Base-by-base conservation (phyloP, 1,140 invertebrate genomes). In the Drosophila orosa region DNA sequence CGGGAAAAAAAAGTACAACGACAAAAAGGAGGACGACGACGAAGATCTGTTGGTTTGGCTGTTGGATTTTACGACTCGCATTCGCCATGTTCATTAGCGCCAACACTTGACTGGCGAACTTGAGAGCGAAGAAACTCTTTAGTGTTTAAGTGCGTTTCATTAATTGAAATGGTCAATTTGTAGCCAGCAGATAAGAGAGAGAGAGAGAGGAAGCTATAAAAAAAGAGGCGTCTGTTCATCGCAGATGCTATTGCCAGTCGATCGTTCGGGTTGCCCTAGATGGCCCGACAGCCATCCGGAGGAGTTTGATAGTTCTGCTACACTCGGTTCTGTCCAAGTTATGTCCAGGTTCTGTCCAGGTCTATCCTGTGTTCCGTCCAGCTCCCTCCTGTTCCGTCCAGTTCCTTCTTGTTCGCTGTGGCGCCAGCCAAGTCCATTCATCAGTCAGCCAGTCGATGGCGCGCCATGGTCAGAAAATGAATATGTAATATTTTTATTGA, bases 141-240 rank as follows among this genome's bases (percentile, higher is more conserved):
- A 69, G 78, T 87, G 80, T 78, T 87, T 86, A 86, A 86, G 80
- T 86, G 83, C 83, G 84, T 86, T 86, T 87, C 83, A 86, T 86
- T 86, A 86, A 86, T 86, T 86, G 83, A 86, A 86, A 86, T 86
- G 83, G 80, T 87, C 83, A 86, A 86, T 86, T 86, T 86, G 83
- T 86, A 80, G 81, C 45, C 74, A 55, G 40, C 71, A 22, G 78
- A 83, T 75, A 83, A 81, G 68, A 66, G 80, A 40, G 63, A 78
- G 63, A 57, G 77, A 39, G 61, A 58, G 68, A 67, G 73, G 58
- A 61, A 75, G 52, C 63, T 54, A 58, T 74, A 37, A 58, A 61
- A 52, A 67, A 55, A 17, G 12, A 50, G 47, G 27, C 3, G 29
- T 42, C 54, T 42, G 56, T 25, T 55, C 37, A 19, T 50, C 55